These are phyloP conservation scores for Mallotus villosus DNA, from an alignment of 2,797 vertebrate genomes.

Conservation along the genomic window DNA sequence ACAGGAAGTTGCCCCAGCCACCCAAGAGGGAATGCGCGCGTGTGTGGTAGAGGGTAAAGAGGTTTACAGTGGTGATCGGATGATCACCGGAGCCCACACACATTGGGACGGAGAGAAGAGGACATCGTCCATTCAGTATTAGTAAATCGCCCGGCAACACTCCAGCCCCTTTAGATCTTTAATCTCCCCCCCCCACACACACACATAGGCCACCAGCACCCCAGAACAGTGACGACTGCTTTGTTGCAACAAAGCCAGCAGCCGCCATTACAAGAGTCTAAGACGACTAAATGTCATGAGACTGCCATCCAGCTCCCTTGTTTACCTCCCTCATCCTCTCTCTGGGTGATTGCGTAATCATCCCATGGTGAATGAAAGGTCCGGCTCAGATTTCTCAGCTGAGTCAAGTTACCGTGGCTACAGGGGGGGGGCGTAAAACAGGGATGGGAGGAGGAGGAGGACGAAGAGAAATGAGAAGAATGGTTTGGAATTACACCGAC, in stretches of 20 bases:
- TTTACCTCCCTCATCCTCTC: not conserved
- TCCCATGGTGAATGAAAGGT: not conserved
- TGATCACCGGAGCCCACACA: constrained; percentile 53
- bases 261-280: not conserved
- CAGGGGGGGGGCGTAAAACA: not conserved
- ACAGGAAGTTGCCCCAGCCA: constrained; percentile 23
- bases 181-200: constrained; percentile 9
- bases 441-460: not conserved
- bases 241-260: too few species aligned
- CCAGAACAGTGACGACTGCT: too few species aligned
- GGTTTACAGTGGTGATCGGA: constrained; percentile 38
- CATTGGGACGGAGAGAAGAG: constrained; percentile 26
- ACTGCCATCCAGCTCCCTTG: not conserved
- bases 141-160: constrained; percentile 11
- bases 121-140: constrained; percentile 27
- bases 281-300: not conserved
- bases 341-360: not conserved
- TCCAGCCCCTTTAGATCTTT: constrained; percentile 22
- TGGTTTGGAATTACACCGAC: constrained; percentile 48
- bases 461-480: constrained; percentile 29
- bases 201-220: too few species aligned
- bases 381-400: not conserved
- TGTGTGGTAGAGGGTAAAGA: constrained; percentile 31
- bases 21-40: constrained; percentile 46
- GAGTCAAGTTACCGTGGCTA: not conserved